Evolutionary conservation across 2,113 vertebrate species (phyloP), one percentile per base, ranked within the genome.

Genomic region (Mesembrinibis cayennensis): DNA sequence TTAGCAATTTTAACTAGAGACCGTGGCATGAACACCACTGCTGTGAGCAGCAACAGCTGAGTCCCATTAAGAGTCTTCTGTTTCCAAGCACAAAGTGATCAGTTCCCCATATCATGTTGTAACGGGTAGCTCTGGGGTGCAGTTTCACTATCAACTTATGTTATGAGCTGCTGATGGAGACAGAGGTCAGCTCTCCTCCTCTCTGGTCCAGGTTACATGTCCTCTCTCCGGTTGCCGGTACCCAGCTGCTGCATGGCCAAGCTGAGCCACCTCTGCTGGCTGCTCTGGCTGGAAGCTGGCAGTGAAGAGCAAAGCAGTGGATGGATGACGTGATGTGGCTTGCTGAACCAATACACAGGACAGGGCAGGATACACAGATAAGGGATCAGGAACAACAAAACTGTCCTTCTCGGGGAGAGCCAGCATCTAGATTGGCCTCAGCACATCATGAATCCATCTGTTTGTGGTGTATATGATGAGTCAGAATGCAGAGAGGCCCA

Each of bases 181-280:
- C 67, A 56, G 62, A 58, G 26, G 10, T 11, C 38, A 42, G 21
- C 9, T 69, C 4, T 87, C 27, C 50, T 87, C 11, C 27, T n/a
- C 18, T 53, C 55, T 93, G 44, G 4, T 47, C 55, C 61, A 70
- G 19, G 7, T 58, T 66, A 16, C 5, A 0, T 9, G 17, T 66
- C 53, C n/a, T 47, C 23, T 23, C 17, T 10, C 30, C 11, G 0
- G 10, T 4, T 4, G 1, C 67, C 0, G 1, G 44, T 23, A 34
- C 7, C 30, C 32, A 78, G 40, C 26, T 73, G 44, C 47, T 89
- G 45, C 56, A 16, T 1, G 26, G 26, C 7, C 63, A 65, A 44
- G 32, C 50, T 74, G 44, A 78, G 73, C 21, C 58, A 80, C 26
- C 14, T 47, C 56, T 49, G 44, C 49, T 61, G 73, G 17, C 36